A percentile compares a stretch with the other conserved stretches of the same genome.
These are phyloP conservation scores for Myotis planiceps DNA, from an alignment of 2,797 vertebrate genomes.

Conservation along the genomic window DNA sequence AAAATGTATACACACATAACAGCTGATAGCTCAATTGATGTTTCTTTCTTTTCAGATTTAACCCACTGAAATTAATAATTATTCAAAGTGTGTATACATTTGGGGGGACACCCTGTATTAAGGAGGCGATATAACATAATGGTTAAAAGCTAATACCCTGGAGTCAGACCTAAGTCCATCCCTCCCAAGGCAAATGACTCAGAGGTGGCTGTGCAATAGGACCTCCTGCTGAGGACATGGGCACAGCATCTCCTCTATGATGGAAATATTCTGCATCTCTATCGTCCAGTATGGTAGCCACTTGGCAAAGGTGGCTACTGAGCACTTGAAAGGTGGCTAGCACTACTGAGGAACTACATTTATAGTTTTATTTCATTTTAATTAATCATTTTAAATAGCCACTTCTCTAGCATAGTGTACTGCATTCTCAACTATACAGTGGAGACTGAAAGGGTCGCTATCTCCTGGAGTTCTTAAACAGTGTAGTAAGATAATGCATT, in stretches of 20 bases:
- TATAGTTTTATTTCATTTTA: constrained; percentile 5
- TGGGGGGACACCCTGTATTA: not conserved
- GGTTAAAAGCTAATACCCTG: not conserved
- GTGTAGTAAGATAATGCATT: not conserved
- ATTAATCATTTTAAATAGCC: constrained; percentile 20
- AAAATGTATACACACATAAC: too few relatives aligned
- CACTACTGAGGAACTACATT: not conserved
- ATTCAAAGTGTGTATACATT: too few relatives aligned
- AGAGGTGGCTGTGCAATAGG: not conserved
- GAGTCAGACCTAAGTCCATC: not conserved
- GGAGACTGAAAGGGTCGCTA: not conserved
- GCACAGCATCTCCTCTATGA: too few relatives aligned
- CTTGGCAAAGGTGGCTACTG: not conserved
- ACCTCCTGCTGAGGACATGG: not conserved
- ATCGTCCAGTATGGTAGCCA: not conserved
- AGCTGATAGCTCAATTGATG: too few relatives aligned
- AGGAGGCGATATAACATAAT: not conserved
- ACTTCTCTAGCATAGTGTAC: not conserved
- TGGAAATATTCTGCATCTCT: not conserved
- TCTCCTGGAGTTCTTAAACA: not conserved
- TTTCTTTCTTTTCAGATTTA: too few relatives aligned
- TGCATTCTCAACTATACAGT: constrained; percentile 8
- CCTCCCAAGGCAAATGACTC: not conserved
- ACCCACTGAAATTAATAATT: too few relatives aligned
- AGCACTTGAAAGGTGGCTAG: not conserved